Evolutionary conservation across 2,797 vertebrate genomes (phyloP).

Genomic region (Allenopithecus nigroviridis): DNA sequence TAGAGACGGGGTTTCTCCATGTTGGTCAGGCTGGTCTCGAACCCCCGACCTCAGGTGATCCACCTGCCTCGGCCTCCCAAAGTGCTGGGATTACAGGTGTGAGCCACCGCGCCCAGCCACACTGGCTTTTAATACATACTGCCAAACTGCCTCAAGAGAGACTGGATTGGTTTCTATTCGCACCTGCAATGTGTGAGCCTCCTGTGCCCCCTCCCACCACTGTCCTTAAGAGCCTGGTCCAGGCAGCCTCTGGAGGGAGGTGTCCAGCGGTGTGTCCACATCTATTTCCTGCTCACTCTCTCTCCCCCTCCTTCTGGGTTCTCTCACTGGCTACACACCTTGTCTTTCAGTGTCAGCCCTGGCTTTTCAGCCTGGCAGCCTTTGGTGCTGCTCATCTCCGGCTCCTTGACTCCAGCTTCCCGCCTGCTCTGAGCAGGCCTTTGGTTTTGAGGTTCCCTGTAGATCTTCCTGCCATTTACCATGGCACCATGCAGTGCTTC

Average conservation of each 20-base stretch:
- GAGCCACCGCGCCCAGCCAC: accelerated
- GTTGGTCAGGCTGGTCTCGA: neutral
- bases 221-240: neutral
- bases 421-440: conserved; percentile 26
- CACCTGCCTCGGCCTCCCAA: neutral
- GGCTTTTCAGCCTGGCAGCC: neutral
- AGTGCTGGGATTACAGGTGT: neutral
- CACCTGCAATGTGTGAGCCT: neutral
- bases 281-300: neutral
- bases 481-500: neutral
- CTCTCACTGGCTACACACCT: neutral
- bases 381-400: neutral
- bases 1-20: neutral
- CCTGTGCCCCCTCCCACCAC: too few species aligned
- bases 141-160: neutral
- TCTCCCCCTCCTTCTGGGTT: neutral
- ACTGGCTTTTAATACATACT: neutral
- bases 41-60: neutral
- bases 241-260: neutral
- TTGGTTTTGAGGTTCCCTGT: neutral
- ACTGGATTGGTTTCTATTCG: neutral
- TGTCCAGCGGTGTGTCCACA: neutral
- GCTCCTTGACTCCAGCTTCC: conserved; percentile 19
- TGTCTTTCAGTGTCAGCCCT: neutral
- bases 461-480: neutral